These are phyloP conservation scores for Lycia hirtaria DNA, from an alignment of 2,888 invertebrate genomes.

Conservation along the genomic window DNA sequence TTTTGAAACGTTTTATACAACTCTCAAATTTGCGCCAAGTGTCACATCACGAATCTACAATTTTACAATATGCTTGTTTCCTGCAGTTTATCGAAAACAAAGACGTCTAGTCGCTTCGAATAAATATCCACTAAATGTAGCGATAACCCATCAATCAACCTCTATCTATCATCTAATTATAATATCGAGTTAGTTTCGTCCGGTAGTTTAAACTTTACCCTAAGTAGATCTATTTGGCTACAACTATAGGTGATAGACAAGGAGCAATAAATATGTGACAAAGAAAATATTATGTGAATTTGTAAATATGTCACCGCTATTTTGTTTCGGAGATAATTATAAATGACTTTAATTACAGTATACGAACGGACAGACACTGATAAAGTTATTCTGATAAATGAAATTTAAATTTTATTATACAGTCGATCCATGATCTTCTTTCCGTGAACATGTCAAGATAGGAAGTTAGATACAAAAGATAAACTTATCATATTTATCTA, in stretches of 20 bases:
- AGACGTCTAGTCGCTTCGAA: neutral
- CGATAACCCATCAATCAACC: neutral
- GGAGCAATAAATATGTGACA: no score
- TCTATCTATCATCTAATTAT: no score
- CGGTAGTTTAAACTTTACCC: no score
- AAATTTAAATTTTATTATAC: neutral
- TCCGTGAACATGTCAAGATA: neutral
- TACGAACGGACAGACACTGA: no score
- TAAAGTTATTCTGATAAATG: neutral
- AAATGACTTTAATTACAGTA: no score
- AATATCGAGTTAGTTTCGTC: neutral
- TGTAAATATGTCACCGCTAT: no score
- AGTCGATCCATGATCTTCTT: neutral
- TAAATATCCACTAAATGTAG: neutral
- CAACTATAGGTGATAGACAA: no score
- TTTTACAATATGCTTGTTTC: neutral
- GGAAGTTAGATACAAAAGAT: neutral
- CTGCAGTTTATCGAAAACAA: neutral
- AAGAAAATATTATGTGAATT: no score
- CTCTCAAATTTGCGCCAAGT: neutral
- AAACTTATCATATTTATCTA: neutral
- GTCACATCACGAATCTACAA: neutral
- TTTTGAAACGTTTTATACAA: neutral
- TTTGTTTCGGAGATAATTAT: no score
- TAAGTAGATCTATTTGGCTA: no score